phyloP scores from a whole-genome alignment of 2,113 vertebrate species.

The Petroica traversi region DNA sequence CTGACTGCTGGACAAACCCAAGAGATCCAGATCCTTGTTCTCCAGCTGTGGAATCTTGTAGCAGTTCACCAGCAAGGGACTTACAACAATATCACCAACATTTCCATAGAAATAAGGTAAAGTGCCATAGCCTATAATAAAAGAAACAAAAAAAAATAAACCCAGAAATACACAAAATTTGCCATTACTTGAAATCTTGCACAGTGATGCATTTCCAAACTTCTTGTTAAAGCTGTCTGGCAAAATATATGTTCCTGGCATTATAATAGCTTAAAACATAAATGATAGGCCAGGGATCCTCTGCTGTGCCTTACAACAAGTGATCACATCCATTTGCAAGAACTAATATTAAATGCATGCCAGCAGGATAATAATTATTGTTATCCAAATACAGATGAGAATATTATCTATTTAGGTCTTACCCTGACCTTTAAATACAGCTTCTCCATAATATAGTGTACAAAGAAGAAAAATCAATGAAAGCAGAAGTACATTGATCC shows the following conservation, averaged over 20 bases:
- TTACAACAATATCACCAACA: constrained; percentile 95
- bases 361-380: not conserved
- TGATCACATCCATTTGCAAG: not conserved
- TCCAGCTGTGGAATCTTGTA: constrained; percentile 90
- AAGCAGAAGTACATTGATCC: constrained; percentile 12
- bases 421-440: not conserved
- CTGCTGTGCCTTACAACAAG: not conserved
- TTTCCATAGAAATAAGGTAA: constrained; percentile 99
- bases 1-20: constrained; percentile 86
- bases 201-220: not conserved
- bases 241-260: not conserved
- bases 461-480: constrained; percentile 20
- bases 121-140: constrained; percentile 88
- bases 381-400: not conserved
- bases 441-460: not conserved
- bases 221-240: not conserved
- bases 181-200: not conserved
- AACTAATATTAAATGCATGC: not conserved
- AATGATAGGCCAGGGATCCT: not conserved
- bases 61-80: constrained; percentile 95
- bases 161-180: not conserved
- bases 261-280: not conserved
- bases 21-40: constrained; percentile 82
- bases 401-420: not conserved
- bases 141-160: not conserved